Percentiles rank a stretch among this genome's conserved stretches.
These are phyloP conservation scores for Poecilia latipinna DNA, from an alignment of 2,113 vertebrate genomes.

Conservation along the genomic window DNA sequence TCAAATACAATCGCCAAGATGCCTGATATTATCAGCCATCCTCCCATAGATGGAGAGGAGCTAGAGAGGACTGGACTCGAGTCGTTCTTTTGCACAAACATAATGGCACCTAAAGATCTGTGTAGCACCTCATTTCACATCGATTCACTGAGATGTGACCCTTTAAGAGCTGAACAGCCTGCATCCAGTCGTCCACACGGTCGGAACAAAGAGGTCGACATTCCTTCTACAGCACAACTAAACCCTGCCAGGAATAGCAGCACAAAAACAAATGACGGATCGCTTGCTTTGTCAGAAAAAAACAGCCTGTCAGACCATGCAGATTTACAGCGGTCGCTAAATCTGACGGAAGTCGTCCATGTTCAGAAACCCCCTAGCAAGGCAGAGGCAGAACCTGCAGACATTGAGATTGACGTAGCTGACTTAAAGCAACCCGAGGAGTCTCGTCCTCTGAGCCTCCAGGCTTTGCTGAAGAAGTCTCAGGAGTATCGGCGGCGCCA, in stretches of 20 bases:
- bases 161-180: slow-evolving; percentile 8
- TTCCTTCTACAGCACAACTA: neutral
- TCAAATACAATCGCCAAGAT: slow-evolving; percentile 48
- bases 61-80: slow-evolving; percentile 59
- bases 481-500: slow-evolving; percentile 77
- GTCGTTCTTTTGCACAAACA: slow-evolving; percentile 10
- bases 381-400: slow-evolving; percentile 14
- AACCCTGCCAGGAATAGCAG: slow-evolving; percentile 20
- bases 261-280: slow-evolving; percentile 10
- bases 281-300: slow-evolving; percentile 11
- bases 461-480: slow-evolving; percentile 80
- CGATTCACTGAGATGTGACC: slow-evolving; percentile 21
- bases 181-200: slow-evolving; percentile 7
- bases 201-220: neutral
- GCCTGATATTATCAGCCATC: slow-evolving; percentile 72
- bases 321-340: slow-evolving; percentile 9
- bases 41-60: slow-evolving; percentile 72
- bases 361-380: slow-evolving; percentile 19
- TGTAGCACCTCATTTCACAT: slow-evolving; percentile 12
- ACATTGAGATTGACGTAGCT: slow-evolving; percentile 4
- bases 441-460: slow-evolving; percentile 73
- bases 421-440: slow-evolving; percentile 29
- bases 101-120: slow-evolving; percentile 14
- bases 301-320: slow-evolving; percentile 22
- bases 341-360: slow-evolving; percentile 13